These are phyloP conservation scores for Bhutanitis thaidina DNA, from an alignment of 2,888 invertebrate species.

Conservation along the genomic window DNA sequence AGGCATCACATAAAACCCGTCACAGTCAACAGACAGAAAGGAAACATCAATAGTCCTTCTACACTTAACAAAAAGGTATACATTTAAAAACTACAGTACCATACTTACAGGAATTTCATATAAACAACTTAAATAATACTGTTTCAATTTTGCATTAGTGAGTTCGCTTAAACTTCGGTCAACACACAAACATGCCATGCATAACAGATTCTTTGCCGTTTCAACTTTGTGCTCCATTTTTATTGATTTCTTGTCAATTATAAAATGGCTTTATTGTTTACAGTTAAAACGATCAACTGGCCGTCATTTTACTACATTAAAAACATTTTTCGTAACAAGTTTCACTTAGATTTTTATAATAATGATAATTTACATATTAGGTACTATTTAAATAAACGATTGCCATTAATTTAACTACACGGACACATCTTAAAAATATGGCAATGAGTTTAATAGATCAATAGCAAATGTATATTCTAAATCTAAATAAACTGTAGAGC, in stretches of 20 bases:
- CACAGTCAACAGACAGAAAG: no score
- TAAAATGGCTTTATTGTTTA: background rate
- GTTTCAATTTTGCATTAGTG: slow-evolving; percentile 42
- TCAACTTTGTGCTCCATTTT: slow-evolving; percentile 42
- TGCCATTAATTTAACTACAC: no score
- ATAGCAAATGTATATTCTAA: no score
- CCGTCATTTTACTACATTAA: background rate
- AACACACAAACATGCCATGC: slow-evolving; percentile 59
- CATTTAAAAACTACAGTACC: background rate
- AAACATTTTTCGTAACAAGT: slow-evolving; percentile 3
- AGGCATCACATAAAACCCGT: no score
- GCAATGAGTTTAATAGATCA: no score
- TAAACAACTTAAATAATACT: slow-evolving; percentile 49
- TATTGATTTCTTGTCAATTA: slow-evolving; percentile 16
- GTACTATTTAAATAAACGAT: no score
- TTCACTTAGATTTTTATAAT: slow-evolving; percentile 5
- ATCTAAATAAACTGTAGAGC: no score
- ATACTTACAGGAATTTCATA: slow-evolving; percentile 60
- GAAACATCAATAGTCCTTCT: no score
- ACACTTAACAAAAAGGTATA: background rate
- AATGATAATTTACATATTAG: background rate
- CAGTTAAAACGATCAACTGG: no score
- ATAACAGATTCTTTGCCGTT: slow-evolving; percentile 42
- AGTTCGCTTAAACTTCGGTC: slow-evolving; percentile 44
- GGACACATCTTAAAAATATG: no score